Conservation (phyloP, 2,888 invertebrate species). For the Prionchulus punctatus region DNA sequence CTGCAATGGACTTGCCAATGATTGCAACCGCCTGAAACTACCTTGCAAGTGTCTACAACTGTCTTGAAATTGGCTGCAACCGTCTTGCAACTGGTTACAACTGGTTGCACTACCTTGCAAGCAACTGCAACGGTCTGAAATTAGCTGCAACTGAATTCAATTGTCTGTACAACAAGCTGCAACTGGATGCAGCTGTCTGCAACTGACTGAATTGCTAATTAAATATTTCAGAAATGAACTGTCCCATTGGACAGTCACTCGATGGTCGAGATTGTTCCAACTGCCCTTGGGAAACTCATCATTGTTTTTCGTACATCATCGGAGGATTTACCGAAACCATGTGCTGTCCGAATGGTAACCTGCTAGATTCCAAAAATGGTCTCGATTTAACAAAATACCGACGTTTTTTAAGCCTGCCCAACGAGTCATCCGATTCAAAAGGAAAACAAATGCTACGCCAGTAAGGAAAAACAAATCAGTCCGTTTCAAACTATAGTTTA, state of each 20-base stretch:
- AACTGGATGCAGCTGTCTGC: neutral
- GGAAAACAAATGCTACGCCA: slow-evolving; percentile 13
- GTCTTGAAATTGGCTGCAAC: too few relatives aligned
- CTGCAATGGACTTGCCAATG: too few relatives aligned
- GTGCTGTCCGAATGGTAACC: slow-evolving; percentile 16
- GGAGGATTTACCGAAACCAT: slow-evolving; percentile 14
- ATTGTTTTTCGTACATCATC: slow-evolving; percentile 16
- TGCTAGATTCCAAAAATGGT: too few relatives aligned
- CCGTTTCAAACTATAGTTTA: too few relatives aligned
- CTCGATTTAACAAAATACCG: too few relatives aligned
- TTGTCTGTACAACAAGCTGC: too few relatives aligned
- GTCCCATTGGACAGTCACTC: slow-evolving; percentile 14
- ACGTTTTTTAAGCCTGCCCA: slow-evolving; percentile 14
- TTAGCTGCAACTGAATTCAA: too few relatives aligned
- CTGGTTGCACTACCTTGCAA: too few relatives aligned
- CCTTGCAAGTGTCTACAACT: too few relatives aligned
- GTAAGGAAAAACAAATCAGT: neutral
- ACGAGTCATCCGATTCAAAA: slow-evolving; percentile 13
- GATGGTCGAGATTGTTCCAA: slow-evolving; percentile 13
- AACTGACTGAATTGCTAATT: neutral
- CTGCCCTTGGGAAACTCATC: slow-evolving; percentile 16
- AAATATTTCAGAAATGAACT: slow-evolving; percentile 12
- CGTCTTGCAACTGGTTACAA: too few relatives aligned
- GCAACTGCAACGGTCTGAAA: too few relatives aligned
- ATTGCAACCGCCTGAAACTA: too few relatives aligned